Evolutionary conservation across 2,113 vertebrate species (phyloP), one percentile per base, ranked within the genome.

Genomic region (Brachypodius melanocephalos): DNA sequence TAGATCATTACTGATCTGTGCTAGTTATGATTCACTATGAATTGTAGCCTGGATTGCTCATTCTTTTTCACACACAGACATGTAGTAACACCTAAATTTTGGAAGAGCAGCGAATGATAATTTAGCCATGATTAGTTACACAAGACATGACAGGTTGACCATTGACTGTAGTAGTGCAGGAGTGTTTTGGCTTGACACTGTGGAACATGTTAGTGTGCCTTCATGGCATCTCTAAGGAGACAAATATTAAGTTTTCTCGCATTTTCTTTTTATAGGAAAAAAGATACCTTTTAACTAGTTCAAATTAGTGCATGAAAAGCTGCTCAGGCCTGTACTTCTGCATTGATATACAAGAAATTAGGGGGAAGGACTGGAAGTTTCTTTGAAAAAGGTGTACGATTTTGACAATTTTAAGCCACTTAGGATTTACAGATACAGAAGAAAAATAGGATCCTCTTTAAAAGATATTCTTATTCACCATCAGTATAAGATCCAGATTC

Each of bases 331-430:
- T 61, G 24, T 43, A 49, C 14, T 58, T 19, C 7, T 72, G 9
- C 14, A 65, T 1, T 62, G 5, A 45, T 21, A 63, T 4, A 42
- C 6, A 84, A 58, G 29, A 79, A 83, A 63, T 9, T 62, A 58
- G 0, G 0, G 3, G 5, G 19, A 42, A 79, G 72, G 24, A 63
- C 2, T 2, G 5, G 76, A 38, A 40, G 14, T 6, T 45, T 51
- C 6, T 55, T 88, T 49, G 54, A 4, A 26, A 65, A 88, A 58
- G 5, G 2, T 58, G 2, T 49, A 32, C 1, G 31, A 12, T 48
- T n/a, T 65, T 78, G 17, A 28, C 7, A 59, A 34, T 66, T 81
- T 65, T n/a, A 84, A 65, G 5, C 12, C 14, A 38, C 6, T 42
- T 54, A 72, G 12, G 12, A 75, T 32, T 38, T 76, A n/a, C 7